Conservation (phyloP, 2,113 vertebrate genomes). For the Polypterus senegalus region DNA sequence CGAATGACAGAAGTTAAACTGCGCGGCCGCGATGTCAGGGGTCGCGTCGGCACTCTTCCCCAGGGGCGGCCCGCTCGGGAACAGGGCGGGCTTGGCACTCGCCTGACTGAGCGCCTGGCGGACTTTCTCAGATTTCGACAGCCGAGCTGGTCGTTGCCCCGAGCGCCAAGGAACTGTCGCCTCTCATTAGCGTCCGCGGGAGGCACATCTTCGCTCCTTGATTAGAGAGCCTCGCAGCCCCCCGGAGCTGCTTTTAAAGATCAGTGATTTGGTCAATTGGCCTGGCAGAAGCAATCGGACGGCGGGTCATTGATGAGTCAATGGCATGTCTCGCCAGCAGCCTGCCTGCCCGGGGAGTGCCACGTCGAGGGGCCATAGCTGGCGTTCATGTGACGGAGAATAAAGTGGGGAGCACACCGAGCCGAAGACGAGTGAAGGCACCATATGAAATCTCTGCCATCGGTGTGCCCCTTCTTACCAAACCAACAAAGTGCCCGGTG, state of each 20-base stretch:
- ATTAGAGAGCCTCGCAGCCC: conserved; percentile 40
- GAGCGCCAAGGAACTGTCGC: conserved; percentile 57
- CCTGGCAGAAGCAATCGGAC: conserved; percentile 51
- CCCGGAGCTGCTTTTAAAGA: conserved; percentile 57
- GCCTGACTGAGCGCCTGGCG: conserved; percentile 60
- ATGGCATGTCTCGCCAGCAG: conserved; percentile 49
- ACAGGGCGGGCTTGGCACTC: conserved; percentile 21
- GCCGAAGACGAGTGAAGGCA: no score
- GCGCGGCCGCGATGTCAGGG: conserved; percentile 36
- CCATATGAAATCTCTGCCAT: no score
- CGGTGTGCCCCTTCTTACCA: no score
- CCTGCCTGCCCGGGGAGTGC: conserved; percentile 29
- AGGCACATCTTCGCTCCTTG: conserved; percentile 47
- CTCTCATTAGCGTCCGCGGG: conserved; percentile 52
- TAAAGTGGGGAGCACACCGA: no score
- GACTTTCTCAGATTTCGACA: conserved; percentile 54
- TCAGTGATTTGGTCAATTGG: conserved; percentile 69
- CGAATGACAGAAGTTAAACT: conserved; percentile 60
- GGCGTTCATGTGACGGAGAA: no score
- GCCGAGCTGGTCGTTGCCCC: conserved; percentile 62
- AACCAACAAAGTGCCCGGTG: no score
- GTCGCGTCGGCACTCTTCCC: conserved; percentile 21
- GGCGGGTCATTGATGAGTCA: conserved; percentile 53
- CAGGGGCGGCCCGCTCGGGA: conserved; percentile 32
- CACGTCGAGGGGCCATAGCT: background rate